Base-by-base conservation (phyloP, 2,113 vertebrate genomes). In the Elachura formosa region DNA sequence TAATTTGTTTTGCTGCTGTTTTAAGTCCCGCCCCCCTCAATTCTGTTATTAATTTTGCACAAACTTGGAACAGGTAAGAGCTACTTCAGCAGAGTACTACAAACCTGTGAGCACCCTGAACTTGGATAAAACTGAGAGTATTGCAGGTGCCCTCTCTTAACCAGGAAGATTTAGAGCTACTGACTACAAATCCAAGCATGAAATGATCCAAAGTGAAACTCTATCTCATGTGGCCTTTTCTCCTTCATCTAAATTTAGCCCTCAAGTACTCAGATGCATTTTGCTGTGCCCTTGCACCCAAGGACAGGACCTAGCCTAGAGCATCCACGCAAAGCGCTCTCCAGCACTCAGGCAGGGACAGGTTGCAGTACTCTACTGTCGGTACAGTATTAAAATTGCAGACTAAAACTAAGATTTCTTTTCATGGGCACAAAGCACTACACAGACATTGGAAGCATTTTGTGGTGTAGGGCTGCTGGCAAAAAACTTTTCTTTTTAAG, bases 131-230 rank as follows among this genome's bases (percentile, higher is more conserved):
- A 84, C 62, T 7, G 5, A 74, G 19, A 10, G 41, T 48, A 40
- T 33, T 84, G 36, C 51, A 71, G 38, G 29, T 88, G 41, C 67
- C 59, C 29, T 80, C 52, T 67, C 72, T 74, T 80, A 74, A 63
- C 63, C 26, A 34, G 40, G 59, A 74, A 80, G 86, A 71, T 93
- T 36, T 77, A 63, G 84, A 90, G 34, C 76, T 63, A 59, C 83
- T 88, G 63, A 48, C 75, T 86, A 73, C 83, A 95, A 94, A 95
- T 71, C 72, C 86, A 81, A 89, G 90, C 88, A 90, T 94, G 92
- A 94, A 96, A 95, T 90, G 76, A 89, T 93, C 86, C 76, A 11
- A 52, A 86, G 61, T 89, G 78, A 64, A 94, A 63, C 69, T 71
- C 55, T 55, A 59, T 69, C 89, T 88, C 63, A 5, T 36, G 12